These are phyloP conservation scores for Aproaerema taeniolella DNA, from an alignment of 2,888 invertebrate species.

Conservation along the genomic window DNA sequence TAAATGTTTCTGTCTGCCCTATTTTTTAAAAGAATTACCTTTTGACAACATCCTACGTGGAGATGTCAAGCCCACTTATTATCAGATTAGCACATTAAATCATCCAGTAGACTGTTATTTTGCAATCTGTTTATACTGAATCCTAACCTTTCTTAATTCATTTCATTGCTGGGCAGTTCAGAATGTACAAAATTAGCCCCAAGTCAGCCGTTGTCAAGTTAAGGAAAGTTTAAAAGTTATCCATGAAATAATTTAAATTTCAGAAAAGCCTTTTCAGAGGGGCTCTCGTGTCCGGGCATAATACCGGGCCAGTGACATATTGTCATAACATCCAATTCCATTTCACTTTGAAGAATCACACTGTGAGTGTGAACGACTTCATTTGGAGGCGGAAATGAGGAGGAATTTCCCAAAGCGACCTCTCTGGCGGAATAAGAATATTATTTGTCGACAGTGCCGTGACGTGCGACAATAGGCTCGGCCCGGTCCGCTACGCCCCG, in stretches of 20 bases:
- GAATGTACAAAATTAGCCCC: too few species aligned
- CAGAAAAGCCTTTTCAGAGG: too few species aligned
- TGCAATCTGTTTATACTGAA: slow-evolving; percentile 15
- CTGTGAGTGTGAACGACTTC: slow-evolving; percentile 59
- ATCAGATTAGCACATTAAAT: slow-evolving; percentile 41
- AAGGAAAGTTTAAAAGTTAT: too few species aligned
- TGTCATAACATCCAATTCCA: slow-evolving; percentile 70
- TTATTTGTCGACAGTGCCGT: slow-evolving; percentile 52
- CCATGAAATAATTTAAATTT: too few species aligned
- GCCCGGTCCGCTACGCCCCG: slow-evolving; percentile 60
- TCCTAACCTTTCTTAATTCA: too few species aligned
- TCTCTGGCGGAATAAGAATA: slow-evolving; percentile 55
- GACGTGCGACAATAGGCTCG: slow-evolving; percentile 48
- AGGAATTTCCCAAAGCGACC: slow-evolving; percentile 60
- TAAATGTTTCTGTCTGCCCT: slow-evolving; percentile 37
- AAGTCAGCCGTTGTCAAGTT: too few species aligned
- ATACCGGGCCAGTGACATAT: slow-evolving; percentile 49
- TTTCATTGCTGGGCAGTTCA: too few species aligned
- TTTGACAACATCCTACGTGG: slow-evolving; percentile 32
- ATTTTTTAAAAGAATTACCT: slow-evolving; percentile 30
- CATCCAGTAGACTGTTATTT: slow-evolving; percentile 27
- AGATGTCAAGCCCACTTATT: slow-evolving; percentile 42
- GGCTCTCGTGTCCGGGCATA: slow-evolving; percentile 37
- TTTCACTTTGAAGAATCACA: slow-evolving; percentile 60
- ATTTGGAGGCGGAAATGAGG: slow-evolving; percentile 68